Base-by-base conservation (phyloP, 2,113 vertebrate species). In the Odontesthes bonariensis region DNA sequence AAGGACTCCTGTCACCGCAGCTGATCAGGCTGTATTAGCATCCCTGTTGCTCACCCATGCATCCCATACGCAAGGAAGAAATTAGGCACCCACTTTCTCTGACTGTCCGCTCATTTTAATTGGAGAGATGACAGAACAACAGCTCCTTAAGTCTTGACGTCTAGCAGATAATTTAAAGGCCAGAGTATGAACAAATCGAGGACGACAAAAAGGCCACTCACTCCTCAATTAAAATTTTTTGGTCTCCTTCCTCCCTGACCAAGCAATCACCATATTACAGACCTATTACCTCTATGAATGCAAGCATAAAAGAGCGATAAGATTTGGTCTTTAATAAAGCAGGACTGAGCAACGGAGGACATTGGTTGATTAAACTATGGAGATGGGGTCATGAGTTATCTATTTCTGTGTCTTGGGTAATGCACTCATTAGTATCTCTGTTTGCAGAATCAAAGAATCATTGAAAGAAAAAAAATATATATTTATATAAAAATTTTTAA, bases 161-260 rank as follows among this genome's bases (percentile, higher is more conserved):
- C 58, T 49, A 67, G 66, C 89, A 88, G 86, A 88, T 84, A 33
- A 88, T 84, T 84, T 84, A 67, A 88, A 79, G 86, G 78, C 49
- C 19, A 0, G 51, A 75, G 73, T 76, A 83, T 33, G 66, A 76
- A 56, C 8, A 4, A 77, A 82, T 75, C 53, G 59, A 81, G 54
- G 62, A 68, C 35, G 55, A 13, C 6, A 35, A 57, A 69, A 69
- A 56, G 32, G n/a, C 46, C 33, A 47, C 49, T 78, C 12, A 0
- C 54, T 90, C 77, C 72, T 92, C 88, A 88, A 93, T 91, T 91
- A 89, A 91, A 85, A 87, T 4, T 27, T 58, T 85, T 85, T 69
- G 74, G 76, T 88, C 85, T 86, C 81, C 72, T 89, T 87, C 79
- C 85, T 86, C 69, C 47, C 85, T 73, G 83, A 84, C 78, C 75